These are phyloP conservation scores for Drosophila serrata DNA, from an alignment of 1,140 invertebrate species.

Conservation along the genomic window DNA sequence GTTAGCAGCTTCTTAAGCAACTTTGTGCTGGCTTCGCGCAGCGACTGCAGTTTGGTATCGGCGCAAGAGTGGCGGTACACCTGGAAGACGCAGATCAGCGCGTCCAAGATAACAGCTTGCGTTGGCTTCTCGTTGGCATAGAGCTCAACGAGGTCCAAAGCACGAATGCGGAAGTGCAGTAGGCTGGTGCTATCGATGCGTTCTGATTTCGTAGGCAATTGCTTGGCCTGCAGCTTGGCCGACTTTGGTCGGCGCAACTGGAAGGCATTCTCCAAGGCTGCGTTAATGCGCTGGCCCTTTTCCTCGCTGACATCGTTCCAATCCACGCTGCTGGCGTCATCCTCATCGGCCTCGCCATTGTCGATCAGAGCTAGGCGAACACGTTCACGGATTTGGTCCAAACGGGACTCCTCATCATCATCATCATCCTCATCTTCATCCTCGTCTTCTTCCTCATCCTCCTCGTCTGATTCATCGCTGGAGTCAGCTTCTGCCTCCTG, in stretches of 20 bases:
- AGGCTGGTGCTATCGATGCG: constrained; percentile 57
- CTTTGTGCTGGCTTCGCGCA: constrained; percentile 56
- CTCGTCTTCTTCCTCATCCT: constrained; percentile 14
- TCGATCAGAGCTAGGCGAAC: constrained; percentile 53
- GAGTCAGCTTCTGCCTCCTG: not conserved
- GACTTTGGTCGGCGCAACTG: constrained; percentile 86
- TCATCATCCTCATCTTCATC: constrained; percentile 2
- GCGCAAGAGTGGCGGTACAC: constrained; percentile 14
- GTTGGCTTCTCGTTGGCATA: constrained; percentile 33
- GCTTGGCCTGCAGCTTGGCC: constrained; percentile 30
- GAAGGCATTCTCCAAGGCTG: constrained; percentile 90
- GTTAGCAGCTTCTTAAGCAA: constrained; percentile 37
- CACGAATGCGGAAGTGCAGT: constrained; percentile 64
- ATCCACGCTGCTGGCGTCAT: constrained; percentile 87
- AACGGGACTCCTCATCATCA: constrained; percentile 15
- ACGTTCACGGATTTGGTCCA: constrained; percentile 55
- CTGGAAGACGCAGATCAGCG: constrained; percentile 37
- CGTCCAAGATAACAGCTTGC: constrained; percentile 39
- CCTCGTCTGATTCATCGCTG: constrained; percentile 18
- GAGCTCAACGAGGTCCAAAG: constrained; percentile 52
- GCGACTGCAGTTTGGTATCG: constrained; percentile 30
- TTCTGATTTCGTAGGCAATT: constrained; percentile 56
- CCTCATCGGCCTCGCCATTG: constrained; percentile 11
- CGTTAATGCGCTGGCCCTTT: constrained; percentile 90
- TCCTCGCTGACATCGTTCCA: constrained; percentile 91